Evolutionary conservation across 2,888 invertebrate species (phyloP).

Genomic region (Eudemis profundana): DNA sequence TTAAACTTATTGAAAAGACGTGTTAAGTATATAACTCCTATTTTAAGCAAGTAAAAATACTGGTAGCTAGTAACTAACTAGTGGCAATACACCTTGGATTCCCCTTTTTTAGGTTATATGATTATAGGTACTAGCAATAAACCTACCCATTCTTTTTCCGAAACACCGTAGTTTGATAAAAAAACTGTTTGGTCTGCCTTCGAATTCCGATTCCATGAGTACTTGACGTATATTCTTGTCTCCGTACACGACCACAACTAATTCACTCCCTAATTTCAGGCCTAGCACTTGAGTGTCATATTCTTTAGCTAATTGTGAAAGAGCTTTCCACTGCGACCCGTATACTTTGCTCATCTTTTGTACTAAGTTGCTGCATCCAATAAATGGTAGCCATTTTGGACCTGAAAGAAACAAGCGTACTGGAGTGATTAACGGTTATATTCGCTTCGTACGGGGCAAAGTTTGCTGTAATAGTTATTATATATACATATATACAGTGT

Average conservation of each 20-base stretch:
- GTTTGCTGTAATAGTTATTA: no score
- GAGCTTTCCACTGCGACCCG: conserved; percentile 85
- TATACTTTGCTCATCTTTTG: conserved; percentile 58
- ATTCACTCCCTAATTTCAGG: conserved; percentile 86
- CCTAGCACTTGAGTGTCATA: conserved; percentile 88
- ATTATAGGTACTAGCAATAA: no score
- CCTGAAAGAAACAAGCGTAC: conserved; percentile 65
- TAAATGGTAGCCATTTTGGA: conserved; percentile 74
- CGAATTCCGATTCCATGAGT: conserved; percentile 86
- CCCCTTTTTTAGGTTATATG: no score
- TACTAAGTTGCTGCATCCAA: conserved; percentile 67
- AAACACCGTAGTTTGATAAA: conserved; percentile 88
- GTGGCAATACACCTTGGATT: no score
- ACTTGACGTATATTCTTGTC: conserved; percentile 86
- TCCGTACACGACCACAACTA: conserved; percentile 87
- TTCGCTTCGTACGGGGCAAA: no score
- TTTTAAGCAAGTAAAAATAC: no score
- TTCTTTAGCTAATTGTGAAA: conserved; percentile 82
- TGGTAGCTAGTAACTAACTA: no score
- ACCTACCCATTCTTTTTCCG: conserved; percentile 87
- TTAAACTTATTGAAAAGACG: no score
- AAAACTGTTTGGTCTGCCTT: conserved; percentile 89
- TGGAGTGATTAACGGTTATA: no score
- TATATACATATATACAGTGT: no score
- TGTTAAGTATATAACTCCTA: no score